Evolutionary conservation across 1,140 invertebrate genomes (phyloP).

Genomic region (Drosophila kanapiae): DNA sequence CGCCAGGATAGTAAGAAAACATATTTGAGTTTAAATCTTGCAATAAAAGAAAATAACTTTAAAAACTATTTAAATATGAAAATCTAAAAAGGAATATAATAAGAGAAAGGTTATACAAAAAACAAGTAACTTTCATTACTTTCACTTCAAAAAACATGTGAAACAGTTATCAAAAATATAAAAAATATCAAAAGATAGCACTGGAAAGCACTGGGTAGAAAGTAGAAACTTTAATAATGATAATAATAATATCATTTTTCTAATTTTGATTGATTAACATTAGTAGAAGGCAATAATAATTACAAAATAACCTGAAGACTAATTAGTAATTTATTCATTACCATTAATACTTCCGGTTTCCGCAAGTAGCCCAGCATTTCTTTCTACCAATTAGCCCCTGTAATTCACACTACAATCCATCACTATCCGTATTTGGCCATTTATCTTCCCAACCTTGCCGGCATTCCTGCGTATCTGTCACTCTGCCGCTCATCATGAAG

Average conservation of each 20-base stretch:
- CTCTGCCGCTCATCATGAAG: slow-evolving; percentile 10
- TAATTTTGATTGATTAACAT: slow-evolving; percentile 3
- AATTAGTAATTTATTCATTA: neutral
- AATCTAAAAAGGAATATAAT: too few relatives aligned
- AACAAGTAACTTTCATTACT: too few relatives aligned
- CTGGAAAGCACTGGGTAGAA: too few relatives aligned
- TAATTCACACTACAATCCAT: slow-evolving; percentile 20
- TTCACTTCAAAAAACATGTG: too few relatives aligned
- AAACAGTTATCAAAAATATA: too few relatives aligned
- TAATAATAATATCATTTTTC: neutral
- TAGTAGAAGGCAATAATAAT: neutral
- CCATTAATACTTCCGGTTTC: neutral
- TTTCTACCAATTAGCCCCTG: neutral
- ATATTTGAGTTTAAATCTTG: too few relatives aligned
- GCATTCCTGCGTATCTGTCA: neutral
- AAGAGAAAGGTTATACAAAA: too few relatives aligned
- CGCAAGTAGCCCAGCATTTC: too few relatives aligned
- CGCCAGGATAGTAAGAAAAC: too few relatives aligned
- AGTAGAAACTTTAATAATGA: neutral
- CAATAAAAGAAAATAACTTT: too few relatives aligned
- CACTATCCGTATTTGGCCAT: slow-evolving; percentile 22
- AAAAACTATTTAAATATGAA: too few relatives aligned
- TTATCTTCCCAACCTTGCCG: slow-evolving; percentile 19
- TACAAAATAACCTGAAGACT: neutral
- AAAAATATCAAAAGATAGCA: too few relatives aligned